A percentile compares a stretch with the other conserved stretches of the same genome.
These are phyloP conservation scores for Danio tinwini DNA, from an alignment of 2,797 vertebrate species.

Conservation along the genomic window DNA sequence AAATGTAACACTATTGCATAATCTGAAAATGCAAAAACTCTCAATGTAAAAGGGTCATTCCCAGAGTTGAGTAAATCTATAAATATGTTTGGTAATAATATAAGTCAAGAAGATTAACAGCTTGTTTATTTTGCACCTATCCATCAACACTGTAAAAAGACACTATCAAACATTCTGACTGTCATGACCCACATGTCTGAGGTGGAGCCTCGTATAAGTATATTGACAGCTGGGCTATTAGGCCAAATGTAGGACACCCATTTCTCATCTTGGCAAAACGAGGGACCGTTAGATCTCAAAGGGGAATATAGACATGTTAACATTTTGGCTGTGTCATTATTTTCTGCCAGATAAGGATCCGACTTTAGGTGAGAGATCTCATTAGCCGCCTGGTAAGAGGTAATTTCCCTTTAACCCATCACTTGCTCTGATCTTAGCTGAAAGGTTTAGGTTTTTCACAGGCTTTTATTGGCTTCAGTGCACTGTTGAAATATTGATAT, in stretches of 20 bases:
- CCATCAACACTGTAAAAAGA: conserved; percentile 61
- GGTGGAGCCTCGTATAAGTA: conserved; percentile 65
- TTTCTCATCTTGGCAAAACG: conserved; percentile 70
- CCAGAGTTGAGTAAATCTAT: background rate
- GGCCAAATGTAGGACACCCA: conserved; percentile 49
- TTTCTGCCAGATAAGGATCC: conserved; percentile 59
- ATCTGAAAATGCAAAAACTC: no score
- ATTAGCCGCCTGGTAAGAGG: conserved; percentile 46
- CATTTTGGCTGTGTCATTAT: conserved; percentile 55
- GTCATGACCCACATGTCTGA: conserved; percentile 54
- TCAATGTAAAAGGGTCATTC: no score
- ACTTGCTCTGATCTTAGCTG: background rate
- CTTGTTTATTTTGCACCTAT: conserved; percentile 48
- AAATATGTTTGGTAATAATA: background rate
- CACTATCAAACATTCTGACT: conserved; percentile 59
- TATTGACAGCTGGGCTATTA: conserved; percentile 58
- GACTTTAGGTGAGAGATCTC: conserved; percentile 53
- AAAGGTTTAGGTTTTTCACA: conserved; percentile 10
- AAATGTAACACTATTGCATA: no score
- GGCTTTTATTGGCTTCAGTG: conserved; percentile 8
- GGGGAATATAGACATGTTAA: conserved; percentile 57
- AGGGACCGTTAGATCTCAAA: conserved; percentile 56
- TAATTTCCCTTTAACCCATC: conserved; percentile 42
- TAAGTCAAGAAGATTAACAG: background rate
- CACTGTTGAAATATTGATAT: background rate